A percentile compares a stretch with the other conserved stretches of the same genome.
phyloP scores from a whole-genome alignment of 2,888 invertebrate species.

The Chirona hameri region DNA sequence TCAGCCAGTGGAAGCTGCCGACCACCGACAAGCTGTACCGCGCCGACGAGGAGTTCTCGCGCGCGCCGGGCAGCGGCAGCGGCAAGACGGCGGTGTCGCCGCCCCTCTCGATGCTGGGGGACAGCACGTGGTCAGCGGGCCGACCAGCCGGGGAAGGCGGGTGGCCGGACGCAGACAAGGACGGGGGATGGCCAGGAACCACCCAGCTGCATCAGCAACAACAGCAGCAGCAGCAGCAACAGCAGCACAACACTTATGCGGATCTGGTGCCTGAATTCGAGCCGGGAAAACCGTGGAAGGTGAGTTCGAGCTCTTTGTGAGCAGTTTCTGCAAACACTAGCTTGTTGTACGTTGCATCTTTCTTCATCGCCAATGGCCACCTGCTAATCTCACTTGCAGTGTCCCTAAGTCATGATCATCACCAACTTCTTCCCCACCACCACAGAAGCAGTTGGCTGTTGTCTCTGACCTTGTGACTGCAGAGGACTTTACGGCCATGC shows the following conservation, averaged over 20 bases:
- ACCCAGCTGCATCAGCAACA: no score
- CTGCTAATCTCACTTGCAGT: no score
- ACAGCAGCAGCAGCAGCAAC: background rate
- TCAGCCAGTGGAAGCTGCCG: slow-evolving; percentile 89
- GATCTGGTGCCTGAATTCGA: slow-evolving; percentile 85
- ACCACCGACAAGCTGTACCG: slow-evolving; percentile 4
- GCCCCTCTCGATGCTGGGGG: background rate
- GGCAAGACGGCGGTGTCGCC: background rate
- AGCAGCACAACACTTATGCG: background rate
- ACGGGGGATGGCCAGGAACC: slow-evolving; percentile 36
- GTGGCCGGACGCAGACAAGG: slow-evolving; percentile 61
- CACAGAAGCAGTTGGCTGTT: no score
- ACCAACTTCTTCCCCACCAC: no score
- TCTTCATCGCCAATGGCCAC: no score
- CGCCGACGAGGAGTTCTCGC: background rate
- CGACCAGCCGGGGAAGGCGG: slow-evolving; percentile 55
- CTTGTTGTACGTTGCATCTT: no score
- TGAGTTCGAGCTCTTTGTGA: slow-evolving; percentile 47
- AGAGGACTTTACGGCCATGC: no score
- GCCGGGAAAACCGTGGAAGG: slow-evolving; percentile 98
- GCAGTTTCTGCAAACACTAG: no score
- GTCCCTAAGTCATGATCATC: no score
- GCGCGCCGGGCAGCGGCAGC: slow-evolving; percentile 29
- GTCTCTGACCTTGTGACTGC: no score
- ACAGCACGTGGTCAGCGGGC: slow-evolving; percentile 63